Conservation (phyloP, 1,140 invertebrate genomes). For the Scaptodrosophila lebanonensis region DNA sequence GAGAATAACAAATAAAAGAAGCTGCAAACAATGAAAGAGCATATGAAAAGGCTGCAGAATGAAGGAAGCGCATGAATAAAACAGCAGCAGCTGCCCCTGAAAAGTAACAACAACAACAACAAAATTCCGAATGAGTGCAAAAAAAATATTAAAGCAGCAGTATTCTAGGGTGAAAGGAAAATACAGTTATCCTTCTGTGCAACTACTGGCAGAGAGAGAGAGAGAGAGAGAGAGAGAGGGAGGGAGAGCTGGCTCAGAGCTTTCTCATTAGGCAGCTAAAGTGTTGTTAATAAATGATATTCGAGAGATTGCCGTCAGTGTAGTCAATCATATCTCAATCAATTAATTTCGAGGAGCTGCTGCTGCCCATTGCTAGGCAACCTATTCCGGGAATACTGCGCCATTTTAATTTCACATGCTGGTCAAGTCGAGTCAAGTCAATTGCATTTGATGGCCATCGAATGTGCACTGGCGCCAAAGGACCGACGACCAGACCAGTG, state of each 20-base stretch:
- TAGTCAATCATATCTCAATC: conserved; percentile 70
- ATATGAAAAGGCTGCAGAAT: conserved; percentile 47
- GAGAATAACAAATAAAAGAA: conserved; percentile 34
- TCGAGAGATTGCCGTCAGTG: conserved; percentile 56
- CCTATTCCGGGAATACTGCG: conserved; percentile 4
- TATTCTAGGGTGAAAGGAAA: conserved; percentile 2
- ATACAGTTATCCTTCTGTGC: neutral
- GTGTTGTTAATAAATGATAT: conserved; percentile 67
- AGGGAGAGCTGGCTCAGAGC: conserved; percentile 1
- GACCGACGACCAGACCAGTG: too few relatives aligned
- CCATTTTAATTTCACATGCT: conserved; percentile 56
- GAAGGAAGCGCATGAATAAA: conserved; percentile 55
- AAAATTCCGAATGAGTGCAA: conserved; percentile 34
- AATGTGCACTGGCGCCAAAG: too few relatives aligned
- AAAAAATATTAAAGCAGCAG: conserved; percentile 35
- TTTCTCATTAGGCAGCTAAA: conserved; percentile 62
- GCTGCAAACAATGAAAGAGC: conserved; percentile 63
- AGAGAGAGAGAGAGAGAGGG: neutral
- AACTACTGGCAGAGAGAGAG: neutral
- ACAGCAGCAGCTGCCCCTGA: conserved; percentile 59
- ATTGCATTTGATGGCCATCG: too few relatives aligned
- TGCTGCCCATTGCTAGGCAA: conserved; percentile 32
- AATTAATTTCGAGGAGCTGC: conserved; percentile 64
- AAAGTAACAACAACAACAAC: conserved; percentile 30
- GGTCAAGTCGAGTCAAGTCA: conserved; percentile 60